Conservation (phyloP, 2,797 vertebrate species). For the Gymnoscopelus microlampas region DNA sequence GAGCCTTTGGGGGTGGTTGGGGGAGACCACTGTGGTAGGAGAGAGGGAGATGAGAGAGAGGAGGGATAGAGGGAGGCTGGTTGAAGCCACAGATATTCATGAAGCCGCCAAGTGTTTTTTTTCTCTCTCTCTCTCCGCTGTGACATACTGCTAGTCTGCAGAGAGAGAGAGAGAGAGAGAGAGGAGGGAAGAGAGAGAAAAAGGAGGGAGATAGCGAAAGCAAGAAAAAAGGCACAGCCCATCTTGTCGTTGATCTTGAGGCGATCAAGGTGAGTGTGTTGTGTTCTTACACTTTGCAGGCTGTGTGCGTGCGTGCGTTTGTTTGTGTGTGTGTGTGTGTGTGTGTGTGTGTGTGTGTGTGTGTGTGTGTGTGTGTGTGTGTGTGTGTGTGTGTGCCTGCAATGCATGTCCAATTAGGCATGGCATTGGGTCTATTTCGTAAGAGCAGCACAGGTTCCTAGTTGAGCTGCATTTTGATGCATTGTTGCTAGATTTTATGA, state of each 20-base stretch:
- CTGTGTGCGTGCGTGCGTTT: constrained; percentile 1
- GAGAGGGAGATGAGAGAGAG: constrained; percentile 46
- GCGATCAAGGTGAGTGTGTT: constrained; percentile 78
- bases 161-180: constrained; percentile 35
- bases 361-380: constrained; percentile 31
- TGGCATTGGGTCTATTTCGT: constrained; percentile 48
- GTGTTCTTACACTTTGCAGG: constrained; percentile 57
- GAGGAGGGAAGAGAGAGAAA: constrained; percentile 6
- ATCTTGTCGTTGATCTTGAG: constrained; percentile 70
- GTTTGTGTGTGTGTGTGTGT: constrained; percentile 12
- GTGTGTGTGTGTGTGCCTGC: constrained; percentile 30
- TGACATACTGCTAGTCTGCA: constrained; percentile 68
- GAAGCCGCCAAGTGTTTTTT: constrained; percentile 60
- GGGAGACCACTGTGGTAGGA: constrained; percentile 72
- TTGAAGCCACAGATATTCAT: constrained; percentile 66
- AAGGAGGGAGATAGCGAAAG: constrained; percentile 14
- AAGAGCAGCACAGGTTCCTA: constrained; percentile 45
- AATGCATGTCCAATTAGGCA: constrained; percentile 44
- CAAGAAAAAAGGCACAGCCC: constrained; percentile 57
- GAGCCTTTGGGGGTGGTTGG: constrained; percentile 57
- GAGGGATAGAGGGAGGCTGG: constrained; percentile 54
- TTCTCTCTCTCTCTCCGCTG: constrained; percentile 39
- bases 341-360: constrained; percentile 12
- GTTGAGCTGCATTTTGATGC: constrained; percentile 66
- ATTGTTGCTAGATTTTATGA: constrained; percentile 62